Conservation (phyloP, 1,140 invertebrate genomes). For the Drosophila setifemur region DNA sequence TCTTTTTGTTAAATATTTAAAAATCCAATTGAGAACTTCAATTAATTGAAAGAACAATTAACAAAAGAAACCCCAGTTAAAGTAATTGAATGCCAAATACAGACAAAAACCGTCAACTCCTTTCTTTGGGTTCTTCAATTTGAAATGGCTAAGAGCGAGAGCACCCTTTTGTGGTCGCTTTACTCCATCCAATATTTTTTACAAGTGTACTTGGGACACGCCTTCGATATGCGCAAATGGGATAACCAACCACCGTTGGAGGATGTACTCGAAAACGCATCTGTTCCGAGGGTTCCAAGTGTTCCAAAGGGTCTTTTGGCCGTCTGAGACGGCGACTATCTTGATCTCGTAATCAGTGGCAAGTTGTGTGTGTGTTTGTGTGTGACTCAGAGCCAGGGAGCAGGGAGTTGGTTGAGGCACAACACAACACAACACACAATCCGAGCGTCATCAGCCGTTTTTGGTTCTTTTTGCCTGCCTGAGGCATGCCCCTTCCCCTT, state of each 20-base stretch:
- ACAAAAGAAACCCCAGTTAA: too few species aligned
- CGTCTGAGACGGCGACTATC: constrained; percentile 41
- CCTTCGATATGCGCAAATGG: constrained; percentile 30
- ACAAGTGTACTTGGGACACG: constrained; percentile 15
- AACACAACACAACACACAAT: too few species aligned
- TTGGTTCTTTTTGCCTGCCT: neutral
- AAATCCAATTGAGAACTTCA: too few species aligned
- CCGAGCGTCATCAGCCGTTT: constrained; percentile 35
- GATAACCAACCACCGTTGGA: constrained; percentile 43
- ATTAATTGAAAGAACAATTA: too few species aligned
- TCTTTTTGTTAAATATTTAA: too few species aligned
- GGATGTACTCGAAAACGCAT: constrained; percentile 55
- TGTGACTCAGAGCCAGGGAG: neutral
- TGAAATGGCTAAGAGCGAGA: too few species aligned
- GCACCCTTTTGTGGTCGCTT: neutral
- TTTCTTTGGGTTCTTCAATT: neutral
- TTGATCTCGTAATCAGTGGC: constrained; percentile 66
- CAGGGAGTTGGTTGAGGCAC: neutral
- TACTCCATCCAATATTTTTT: neutral
- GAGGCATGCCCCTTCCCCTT: constrained; percentile 1
- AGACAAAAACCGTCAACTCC: neutral
- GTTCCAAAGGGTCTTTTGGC: neutral
- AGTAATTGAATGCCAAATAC: too few species aligned
- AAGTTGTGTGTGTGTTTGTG: neutral
- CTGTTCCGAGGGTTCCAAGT: constrained; percentile 34